Conservation (phyloP, 2,113 vertebrate genomes). For the Muscicapa adusta region DNA sequence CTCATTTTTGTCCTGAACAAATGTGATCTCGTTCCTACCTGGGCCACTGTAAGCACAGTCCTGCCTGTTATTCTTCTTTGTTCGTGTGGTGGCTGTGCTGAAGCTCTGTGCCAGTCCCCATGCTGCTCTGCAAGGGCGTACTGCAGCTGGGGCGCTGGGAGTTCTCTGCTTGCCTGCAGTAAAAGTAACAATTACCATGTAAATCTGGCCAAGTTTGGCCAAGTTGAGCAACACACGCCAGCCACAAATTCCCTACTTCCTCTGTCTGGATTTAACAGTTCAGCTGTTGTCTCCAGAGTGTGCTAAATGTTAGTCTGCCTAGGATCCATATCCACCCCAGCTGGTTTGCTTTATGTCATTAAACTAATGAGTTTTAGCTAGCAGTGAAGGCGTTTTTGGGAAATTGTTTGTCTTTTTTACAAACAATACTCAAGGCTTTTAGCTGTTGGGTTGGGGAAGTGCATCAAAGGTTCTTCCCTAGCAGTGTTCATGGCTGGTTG, state of each 20-base stretch:
- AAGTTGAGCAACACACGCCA: background rate
- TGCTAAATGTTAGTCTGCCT: background rate
- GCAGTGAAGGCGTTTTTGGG: constrained; percentile 40
- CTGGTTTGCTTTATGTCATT: constrained; percentile 40
- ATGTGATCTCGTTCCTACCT: constrained; percentile 95
- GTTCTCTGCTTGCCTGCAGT: constrained; percentile 3
- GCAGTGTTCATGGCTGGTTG: background rate
- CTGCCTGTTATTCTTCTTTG: background rate
- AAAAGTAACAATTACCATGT: background rate
- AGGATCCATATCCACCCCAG: background rate
- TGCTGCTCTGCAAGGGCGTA: background rate
- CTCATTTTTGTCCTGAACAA: constrained; percentile 98
- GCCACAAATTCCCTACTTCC: constrained; percentile 25
- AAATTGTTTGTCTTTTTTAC: constrained; percentile 40
- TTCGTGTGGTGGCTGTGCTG: background rate
- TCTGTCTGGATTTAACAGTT: background rate
- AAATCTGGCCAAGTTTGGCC: background rate
- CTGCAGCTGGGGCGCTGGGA: background rate
- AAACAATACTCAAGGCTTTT: constrained; percentile 39
- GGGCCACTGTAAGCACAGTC: constrained; percentile 87
- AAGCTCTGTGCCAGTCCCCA: background rate
- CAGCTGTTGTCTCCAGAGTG: background rate
- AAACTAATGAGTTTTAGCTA: constrained; percentile 48
- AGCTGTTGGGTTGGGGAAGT: constrained; percentile 25
- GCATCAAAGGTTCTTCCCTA: constrained; percentile 28